Evolutionary conservation across 2,113 vertebrate genomes (phyloP), one percentile per base, ranked within the genome.

Genomic region (Coptodon bakossiorum): DNA sequence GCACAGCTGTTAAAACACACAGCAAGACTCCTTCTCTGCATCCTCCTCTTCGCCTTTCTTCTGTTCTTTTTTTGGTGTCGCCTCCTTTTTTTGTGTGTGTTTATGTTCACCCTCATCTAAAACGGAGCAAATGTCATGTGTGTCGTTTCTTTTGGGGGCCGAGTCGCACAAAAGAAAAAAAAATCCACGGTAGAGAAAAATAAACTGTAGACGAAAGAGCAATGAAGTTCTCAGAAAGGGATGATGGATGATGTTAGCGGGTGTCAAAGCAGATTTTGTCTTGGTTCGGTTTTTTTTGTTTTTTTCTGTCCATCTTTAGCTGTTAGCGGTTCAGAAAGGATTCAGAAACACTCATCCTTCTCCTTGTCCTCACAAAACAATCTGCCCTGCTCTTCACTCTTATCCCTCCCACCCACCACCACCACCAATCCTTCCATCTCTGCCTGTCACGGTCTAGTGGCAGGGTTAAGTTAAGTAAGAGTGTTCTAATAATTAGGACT

Each of bases 401-500:
- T 52, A 2, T 79, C 85, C 71, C 66, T 68, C 17, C 92, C 54
- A 7, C 61, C 59, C 59, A 63, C 59, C 59, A 63, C 59, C 59
- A 34, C 59, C 29, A 63, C 29, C 59, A 63, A 31, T 61, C 85
- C 83, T 84, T 90, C 94, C 90, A 93, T 93, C 89, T 92, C 90
- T 94, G 91, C 92, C 93, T 95, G 93, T 96, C 94, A 97, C 93
- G 96, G 96, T 97, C 96, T 90, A 96, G 95, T 96, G 95, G 92
- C 90, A 92, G 88, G 95, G 92, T 97, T 97, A 97, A 97, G 97
- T 97, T 97, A 97, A 94, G 96, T 97, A 97, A 97, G 97, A 97
- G 95, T 97, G 97, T 97, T 97, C 97, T 97, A 96, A 98, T 98
- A 97, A 98, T 97, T 97, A 98, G 97, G 94, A 96, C 95, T 92